Base-by-base conservation (phyloP, 1,140 invertebrate genomes). In the Neodiprion lecontei region DNA sequence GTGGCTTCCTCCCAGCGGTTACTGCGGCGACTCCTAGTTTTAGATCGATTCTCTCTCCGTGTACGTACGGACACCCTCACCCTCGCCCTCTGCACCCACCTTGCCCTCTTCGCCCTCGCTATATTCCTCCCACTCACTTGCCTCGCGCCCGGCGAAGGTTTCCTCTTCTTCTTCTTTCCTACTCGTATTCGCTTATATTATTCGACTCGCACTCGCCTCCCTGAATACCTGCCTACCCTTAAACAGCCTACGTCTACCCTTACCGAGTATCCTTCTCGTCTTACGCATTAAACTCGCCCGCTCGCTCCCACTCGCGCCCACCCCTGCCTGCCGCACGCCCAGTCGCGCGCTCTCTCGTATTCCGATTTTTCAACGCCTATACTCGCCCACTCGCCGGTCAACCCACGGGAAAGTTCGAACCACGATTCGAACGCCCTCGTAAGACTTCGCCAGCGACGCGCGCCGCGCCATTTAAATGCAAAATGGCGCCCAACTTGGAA, bases 1-100 rank as follows among this genome's bases (percentile, higher is more conserved):
- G 81, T 85, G 81, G 85, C 81, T 86, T 86, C 82, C 84, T 86
- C 82, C 80, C 79, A 80, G 79, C 79, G 79, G 80, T 87, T 85
- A 87, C 86, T 87, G 85, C 86, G 86, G 82, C 86, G 86, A 87
- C 86, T 87, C 86, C 85, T 85, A 85, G 84, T 85, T 86, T 87
- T 86, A 87, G 86, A 87, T 87, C 86, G 86, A 87, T 87, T 84
- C 84, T 87, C 85, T 81, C 83, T 83, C 9, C 14, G 28, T 4
- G 17, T 71, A 12, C 48, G 12, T 50, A 71, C 40, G 23, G 10
- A 48, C n/a, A 14, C 10, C 70, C 21, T 49, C 70, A 71, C 70
- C 49, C 40, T 48, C 49, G 53, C 53, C 53, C 53, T 61, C 53
- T 40, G 28, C 28, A 17, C 53, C 53, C 53, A 14, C 53, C 28